These are phyloP conservation scores for Drosophila sechellia DNA, from an alignment of 1,140 invertebrate genomes.

Conservation along the genomic window DNA sequence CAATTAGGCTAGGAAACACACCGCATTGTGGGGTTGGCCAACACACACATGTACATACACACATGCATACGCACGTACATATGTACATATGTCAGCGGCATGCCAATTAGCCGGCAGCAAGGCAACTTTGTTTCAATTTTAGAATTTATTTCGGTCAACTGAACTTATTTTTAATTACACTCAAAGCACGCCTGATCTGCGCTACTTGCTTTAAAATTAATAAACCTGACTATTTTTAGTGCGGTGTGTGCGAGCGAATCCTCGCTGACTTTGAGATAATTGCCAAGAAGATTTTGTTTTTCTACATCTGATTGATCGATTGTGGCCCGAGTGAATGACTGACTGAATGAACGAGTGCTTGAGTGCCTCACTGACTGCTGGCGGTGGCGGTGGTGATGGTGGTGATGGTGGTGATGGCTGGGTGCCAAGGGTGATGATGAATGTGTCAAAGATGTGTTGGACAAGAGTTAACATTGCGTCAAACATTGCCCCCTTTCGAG, in stretches of 20 bases:
- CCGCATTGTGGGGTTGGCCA: conserved; percentile 6
- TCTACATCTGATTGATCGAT: conserved; percentile 63
- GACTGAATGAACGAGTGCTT: conserved; percentile 28
- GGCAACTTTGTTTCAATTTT: conserved; percentile 68
- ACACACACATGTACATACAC: background rate
- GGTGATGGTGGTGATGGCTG: no score
- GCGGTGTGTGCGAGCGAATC: background rate
- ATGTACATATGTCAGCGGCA: conserved; percentile 40
- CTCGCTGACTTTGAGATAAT: conserved; percentile 44
- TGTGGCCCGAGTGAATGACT: conserved; percentile 20
- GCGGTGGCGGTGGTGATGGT: background rate
- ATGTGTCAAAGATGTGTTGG: conserved; percentile 56
- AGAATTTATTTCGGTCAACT: conserved; percentile 77
- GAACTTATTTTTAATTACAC: conserved; percentile 69
- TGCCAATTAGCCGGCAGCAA: conserved; percentile 61
- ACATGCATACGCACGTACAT: background rate
- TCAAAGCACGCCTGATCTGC: conserved; percentile 15
- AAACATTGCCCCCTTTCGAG: conserved; percentile 4
- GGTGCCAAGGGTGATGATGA: conserved; percentile 37
- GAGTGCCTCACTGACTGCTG: conserved; percentile 5
- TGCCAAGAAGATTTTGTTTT: conserved; percentile 41
- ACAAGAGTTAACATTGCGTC: conserved; percentile 46
- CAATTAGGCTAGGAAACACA: conserved; percentile 60
- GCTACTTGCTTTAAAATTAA: conserved; percentile 63
- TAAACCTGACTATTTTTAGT: conserved; percentile 46